phyloP scores from a whole-genome alignment of 2,113 vertebrate genomes.

The Oreochromis tanganicae region DNA sequence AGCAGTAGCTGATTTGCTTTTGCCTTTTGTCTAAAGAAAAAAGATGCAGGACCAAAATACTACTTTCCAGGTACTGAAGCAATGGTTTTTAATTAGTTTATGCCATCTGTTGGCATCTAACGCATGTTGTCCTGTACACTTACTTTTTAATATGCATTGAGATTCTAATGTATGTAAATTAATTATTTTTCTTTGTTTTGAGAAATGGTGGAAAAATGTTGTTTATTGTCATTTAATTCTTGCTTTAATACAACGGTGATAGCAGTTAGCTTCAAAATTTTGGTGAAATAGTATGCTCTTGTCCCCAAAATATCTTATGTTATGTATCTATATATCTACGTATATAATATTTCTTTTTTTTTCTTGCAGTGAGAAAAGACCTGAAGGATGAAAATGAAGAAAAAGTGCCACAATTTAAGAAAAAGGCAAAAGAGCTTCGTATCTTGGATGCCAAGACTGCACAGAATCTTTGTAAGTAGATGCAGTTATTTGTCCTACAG shows the following conservation, averaged over 20 bases:
- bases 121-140: neutral
- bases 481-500: neutral
- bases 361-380: conserved; percentile 78
- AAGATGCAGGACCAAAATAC: neutral
- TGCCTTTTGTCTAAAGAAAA: neutral
- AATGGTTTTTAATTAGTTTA: neutral
- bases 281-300: neutral
- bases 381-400: conserved; percentile 77
- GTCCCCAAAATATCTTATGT: neutral
- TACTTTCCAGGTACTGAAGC: neutral
- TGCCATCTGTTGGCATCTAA: neutral
- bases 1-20: neutral
- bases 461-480: conserved; percentile 93
- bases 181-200: neutral
- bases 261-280: neutral
- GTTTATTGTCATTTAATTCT: neutral
- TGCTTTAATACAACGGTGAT: neutral
- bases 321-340: fast-evolving
- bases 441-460: conserved; percentile 90
- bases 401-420: conserved; percentile 80
- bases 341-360: neutral
- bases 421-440: conserved; percentile 88
- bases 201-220: neutral
- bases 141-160: neutral
- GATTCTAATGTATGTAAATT: neutral